Evolutionary conservation across 2,797 vertebrate genomes (phyloP), one percentile per base, ranked within the genome.

Genomic region (Cheirogaleus major): DNA sequence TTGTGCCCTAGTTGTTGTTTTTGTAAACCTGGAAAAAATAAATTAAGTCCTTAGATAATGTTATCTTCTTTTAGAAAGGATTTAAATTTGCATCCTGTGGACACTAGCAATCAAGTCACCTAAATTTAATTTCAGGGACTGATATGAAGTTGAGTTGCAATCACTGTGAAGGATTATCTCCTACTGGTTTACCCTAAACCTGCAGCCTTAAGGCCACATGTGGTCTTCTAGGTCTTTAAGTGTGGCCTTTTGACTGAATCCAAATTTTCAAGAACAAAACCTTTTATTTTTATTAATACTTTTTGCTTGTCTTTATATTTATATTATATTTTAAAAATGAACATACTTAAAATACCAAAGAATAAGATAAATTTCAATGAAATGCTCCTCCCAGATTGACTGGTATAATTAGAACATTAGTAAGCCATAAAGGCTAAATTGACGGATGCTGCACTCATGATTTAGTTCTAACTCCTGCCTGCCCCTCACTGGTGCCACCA

Each of bases 1-100:
- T 43, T 75, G 35, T 82, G 48, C 15, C 15, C 27, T 86, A 57
- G 43, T 82, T 69, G 91, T 0, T 93, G 0, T 27, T 89, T 82
- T 86, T 95, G n/a, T 9, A 91, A 82, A 89, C 83, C 15, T 50
- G n/a, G 38, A 22, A 91, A 91, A 65, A 82, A 69, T n/a, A 80
- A 94, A 63, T 55, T 18, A 83, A 86, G 30, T 61, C 57, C 27
- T 76, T 50, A 70, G 30, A 63, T 59, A 9, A 70, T 52, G 23
- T 79, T 83, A 88, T 52, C 25, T 90, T 93, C 48, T 69, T 85
- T 69, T 27, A 61, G 23, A 93, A 11, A 83, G 41, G 65, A 81
- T 73, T 88, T 73, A 85, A 38, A 25, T 89, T 86, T 95, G 25
- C 13, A 81, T 55, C 18, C 32, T 48, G 4, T 72, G 32, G 45